Conservation (phyloP, 2,113 vertebrate genomes). For the Aviceda subcristata region DNA sequence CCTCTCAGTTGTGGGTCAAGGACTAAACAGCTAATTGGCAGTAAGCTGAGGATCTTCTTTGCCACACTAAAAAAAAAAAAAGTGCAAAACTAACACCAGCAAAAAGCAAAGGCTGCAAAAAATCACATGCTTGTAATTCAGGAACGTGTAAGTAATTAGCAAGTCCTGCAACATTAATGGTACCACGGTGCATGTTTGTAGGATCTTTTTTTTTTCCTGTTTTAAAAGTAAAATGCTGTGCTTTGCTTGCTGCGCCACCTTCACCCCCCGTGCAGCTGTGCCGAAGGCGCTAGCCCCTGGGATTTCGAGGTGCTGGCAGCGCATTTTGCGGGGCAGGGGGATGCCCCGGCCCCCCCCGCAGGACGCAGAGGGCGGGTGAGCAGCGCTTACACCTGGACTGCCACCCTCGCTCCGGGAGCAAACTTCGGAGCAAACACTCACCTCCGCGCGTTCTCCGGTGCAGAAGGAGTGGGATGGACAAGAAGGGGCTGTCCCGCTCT, state of each 20-base stretch:
- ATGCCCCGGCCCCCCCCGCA: neutral
- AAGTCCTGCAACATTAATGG: neutral
- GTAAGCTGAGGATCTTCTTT: neutral
- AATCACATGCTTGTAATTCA: neutral
- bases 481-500: neutral
- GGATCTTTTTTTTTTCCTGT: neutral
- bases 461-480: neutral
- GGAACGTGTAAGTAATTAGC: neutral
- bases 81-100: neutral
- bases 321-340: neutral
- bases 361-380: neutral
- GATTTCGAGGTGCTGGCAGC: neutral
- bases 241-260: neutral
- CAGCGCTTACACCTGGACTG: neutral
- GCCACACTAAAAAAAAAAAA: neutral
- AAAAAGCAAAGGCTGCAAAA: neutral
- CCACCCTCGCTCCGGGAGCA: neutral
- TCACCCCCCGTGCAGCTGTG: neutral
- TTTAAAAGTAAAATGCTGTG: neutral
- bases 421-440: neutral
- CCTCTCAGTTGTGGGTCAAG: neutral
- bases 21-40: neutral
- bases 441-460: rapidly evolving
- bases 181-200: rapidly evolving
- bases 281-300: neutral